Conservation (phyloP, 2,888 invertebrate species). For the Eumerus sabulonum region DNA sequence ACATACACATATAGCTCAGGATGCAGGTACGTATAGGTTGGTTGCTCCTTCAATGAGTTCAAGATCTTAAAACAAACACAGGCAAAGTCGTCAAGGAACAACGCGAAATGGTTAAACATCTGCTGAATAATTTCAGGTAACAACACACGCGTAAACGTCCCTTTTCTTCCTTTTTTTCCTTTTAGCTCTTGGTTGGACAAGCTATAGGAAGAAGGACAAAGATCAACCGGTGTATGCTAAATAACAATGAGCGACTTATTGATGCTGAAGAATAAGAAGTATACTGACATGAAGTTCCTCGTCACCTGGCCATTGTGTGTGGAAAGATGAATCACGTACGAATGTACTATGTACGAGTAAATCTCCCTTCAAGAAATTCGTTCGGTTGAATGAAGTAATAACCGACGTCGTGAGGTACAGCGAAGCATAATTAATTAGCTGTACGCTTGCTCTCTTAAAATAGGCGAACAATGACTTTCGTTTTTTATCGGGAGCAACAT, state of each 20-base stretch:
- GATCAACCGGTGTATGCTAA: conserved; percentile 35
- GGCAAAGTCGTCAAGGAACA: not conserved
- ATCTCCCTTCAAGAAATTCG: conserved; percentile 7
- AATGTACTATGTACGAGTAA: conserved; percentile 8
- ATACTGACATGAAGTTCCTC: conserved; percentile 20
- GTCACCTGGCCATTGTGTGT: conserved; percentile 38
- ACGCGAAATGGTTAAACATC: conserved; percentile 43
- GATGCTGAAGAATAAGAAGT: conserved; percentile 31
- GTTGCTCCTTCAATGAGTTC: not conserved
- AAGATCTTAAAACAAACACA: not conserved
- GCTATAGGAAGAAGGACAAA: conserved; percentile 29
- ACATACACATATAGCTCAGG: no score
- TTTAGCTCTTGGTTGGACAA: conserved; percentile 14
- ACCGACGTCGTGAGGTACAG: not conserved
- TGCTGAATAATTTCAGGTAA: conserved; percentile 41
- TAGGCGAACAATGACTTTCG: no score
- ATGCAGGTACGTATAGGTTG: no score
- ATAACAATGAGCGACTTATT: conserved; percentile 27
- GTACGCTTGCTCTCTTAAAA: not conserved
- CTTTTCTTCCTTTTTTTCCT: not conserved
- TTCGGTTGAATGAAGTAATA: conserved; percentile 1
- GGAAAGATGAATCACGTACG: conserved; percentile 49
- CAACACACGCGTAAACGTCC: conserved; percentile 15
- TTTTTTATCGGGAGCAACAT: no score
- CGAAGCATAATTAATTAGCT: conserved; percentile 18